A percentile compares a stretch with the other conserved stretches of the same genome.
Conservation (phyloP, 35 echinoderm and acorn worm genomes). For the Apostichopus californicus region DNA sequence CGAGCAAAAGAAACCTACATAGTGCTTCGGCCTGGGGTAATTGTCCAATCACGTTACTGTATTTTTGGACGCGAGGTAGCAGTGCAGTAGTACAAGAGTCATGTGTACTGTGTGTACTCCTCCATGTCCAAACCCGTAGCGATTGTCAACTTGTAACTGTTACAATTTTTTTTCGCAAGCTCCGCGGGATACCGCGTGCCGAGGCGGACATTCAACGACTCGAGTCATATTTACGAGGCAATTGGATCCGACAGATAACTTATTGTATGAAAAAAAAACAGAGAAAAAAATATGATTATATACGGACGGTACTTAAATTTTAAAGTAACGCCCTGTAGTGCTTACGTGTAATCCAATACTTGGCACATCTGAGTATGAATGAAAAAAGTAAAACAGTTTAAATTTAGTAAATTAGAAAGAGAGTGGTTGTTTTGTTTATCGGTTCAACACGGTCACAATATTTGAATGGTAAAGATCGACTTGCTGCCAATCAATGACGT, state of each 20-base stretch:
- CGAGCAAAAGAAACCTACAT: background rate
- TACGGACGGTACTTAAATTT: background rate
- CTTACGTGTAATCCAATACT: background rate
- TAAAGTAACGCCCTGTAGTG: background rate
- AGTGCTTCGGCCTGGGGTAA: background rate
- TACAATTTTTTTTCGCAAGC: slow-evolving; percentile 17
- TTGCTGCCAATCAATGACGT: too few relatives aligned
- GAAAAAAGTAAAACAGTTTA: background rate
- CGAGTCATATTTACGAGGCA: slow-evolving; percentile 33
- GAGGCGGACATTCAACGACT: slow-evolving; percentile 48
- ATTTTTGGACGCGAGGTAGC: background rate
- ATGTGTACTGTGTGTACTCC: slow-evolving; percentile 7
- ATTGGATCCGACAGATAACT: slow-evolving; percentile 50
- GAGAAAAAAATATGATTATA: slow-evolving; percentile 24
- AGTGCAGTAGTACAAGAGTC: background rate
- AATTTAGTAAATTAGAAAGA: background rate
- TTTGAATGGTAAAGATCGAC: too few relatives aligned
- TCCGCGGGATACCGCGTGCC: slow-evolving; percentile 47
- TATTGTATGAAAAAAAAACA: slow-evolving; percentile 24
- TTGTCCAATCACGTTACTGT: slow-evolving; percentile 33
- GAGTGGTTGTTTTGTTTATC: background rate
- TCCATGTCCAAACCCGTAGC: background rate
- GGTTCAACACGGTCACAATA: too few relatives aligned
- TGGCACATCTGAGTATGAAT: background rate
- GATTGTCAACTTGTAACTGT: slow-evolving; percentile 36